Percentiles rank a stretch among this genome's conserved stretches.
phyloP scores from a whole-genome alignment of 2,888 invertebrate species.

The Euspilapteryx auroguttella region DNA sequence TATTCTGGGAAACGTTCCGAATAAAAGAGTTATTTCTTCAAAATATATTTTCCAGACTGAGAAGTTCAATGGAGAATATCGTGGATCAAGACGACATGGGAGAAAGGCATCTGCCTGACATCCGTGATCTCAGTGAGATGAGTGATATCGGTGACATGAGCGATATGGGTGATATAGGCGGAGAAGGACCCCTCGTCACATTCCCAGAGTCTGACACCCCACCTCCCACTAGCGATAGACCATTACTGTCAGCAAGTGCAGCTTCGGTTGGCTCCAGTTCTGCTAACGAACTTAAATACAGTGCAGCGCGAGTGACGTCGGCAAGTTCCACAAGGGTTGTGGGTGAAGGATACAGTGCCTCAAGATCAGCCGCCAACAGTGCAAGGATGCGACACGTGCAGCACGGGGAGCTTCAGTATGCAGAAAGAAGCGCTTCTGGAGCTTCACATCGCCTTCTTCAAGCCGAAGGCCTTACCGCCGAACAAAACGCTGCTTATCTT shows the following conservation, averaged over 20 bases:
- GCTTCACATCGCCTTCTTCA: slow-evolving; percentile 79
- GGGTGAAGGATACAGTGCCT: slow-evolving; percentile 79
- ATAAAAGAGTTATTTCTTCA: too few species aligned
- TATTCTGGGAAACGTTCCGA: too few species aligned
- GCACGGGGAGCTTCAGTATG: slow-evolving; percentile 80
- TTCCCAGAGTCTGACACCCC: slow-evolving; percentile 81
- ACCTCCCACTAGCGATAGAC: slow-evolving; percentile 52
- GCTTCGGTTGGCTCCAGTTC: slow-evolving; percentile 32
- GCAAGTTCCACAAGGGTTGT: slow-evolving; percentile 74
- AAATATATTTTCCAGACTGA: slow-evolving; percentile 51
- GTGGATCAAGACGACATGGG: slow-evolving; percentile 65
- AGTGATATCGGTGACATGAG: slow-evolving; percentile 50
- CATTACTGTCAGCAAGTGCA: slow-evolving; percentile 45
- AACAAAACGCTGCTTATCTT: slow-evolving; percentile 80
- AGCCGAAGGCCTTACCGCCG: slow-evolving; percentile 82
- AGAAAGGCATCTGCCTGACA: slow-evolving; percentile 43
- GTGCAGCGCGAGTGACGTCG: slow-evolving; percentile 81
- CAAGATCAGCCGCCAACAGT: slow-evolving; percentile 55
- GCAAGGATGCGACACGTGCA: slow-evolving; percentile 65
- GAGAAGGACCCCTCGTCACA: slow-evolving; percentile 73
- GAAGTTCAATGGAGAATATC: slow-evolving; percentile 78
- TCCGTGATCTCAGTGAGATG: slow-evolving; percentile 50
- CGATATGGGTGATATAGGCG: slow-evolving; percentile 43
- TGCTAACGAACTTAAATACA: slow-evolving; percentile 77
- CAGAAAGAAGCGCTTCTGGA: slow-evolving; percentile 76